phyloP scores from a whole-genome alignment of 2,888 invertebrate species.

The Diaprepes abbreviatus region DNA sequence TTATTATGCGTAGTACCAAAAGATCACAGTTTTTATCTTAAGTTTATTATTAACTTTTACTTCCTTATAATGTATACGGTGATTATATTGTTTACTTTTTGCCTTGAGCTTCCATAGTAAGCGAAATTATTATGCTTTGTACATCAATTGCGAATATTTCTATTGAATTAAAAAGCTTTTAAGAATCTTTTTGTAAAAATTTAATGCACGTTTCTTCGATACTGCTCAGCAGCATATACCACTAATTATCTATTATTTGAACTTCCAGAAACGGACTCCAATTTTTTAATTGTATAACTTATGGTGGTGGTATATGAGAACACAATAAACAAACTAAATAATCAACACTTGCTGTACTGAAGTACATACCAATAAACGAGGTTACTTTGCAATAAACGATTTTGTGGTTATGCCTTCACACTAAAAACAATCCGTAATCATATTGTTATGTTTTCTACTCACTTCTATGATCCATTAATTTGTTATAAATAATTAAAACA shows the following conservation, averaged over 20 bases:
- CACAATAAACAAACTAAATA: no score
- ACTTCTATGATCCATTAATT: no score
- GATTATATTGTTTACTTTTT: conserved; percentile 41
- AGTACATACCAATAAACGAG: no score
- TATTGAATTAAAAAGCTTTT: conserved; percentile 35
- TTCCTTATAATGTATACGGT: conserved; percentile 40
- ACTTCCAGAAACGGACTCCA: not conserved
- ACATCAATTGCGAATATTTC: conserved; percentile 37
- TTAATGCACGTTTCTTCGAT: conserved; percentile 20
- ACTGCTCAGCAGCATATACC: conserved; percentile 15
- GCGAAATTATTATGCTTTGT: conserved; percentile 37
- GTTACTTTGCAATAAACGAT: no score
- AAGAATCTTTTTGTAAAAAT: conserved; percentile 24
- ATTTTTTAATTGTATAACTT: no score
- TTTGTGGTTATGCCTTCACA: no score
- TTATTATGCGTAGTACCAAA: conserved; percentile 25
- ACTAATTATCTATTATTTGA: conserved; percentile 23
- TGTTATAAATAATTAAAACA: no score
- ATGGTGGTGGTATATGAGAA: no score
- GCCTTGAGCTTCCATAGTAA: conserved; percentile 35
- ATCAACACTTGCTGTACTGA: no score
- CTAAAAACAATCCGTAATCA: no score
- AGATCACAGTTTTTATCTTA: conserved; percentile 35
- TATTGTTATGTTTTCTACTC: no score
- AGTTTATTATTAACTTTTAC: conserved; percentile 35